phyloP scores from a whole-genome alignment of 2,888 invertebrate species.

The Ochropleura leucogaster region DNA sequence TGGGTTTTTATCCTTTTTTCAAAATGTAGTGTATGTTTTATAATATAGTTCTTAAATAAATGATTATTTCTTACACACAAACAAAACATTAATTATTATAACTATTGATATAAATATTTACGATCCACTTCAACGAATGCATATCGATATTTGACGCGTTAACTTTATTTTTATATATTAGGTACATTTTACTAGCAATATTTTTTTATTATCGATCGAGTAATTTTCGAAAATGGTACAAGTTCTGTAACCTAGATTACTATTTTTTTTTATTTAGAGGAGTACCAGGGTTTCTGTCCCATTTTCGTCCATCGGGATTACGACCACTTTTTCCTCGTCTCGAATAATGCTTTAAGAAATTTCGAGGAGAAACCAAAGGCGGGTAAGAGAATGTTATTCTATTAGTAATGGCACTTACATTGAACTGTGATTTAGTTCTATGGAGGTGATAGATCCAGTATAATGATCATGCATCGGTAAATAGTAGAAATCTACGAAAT shows the following conservation, averaged over 20 bases:
- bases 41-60: background rate
- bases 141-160: too few relatives aligned
- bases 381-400: background rate
- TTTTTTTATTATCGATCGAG: too few relatives aligned
- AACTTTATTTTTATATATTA: too few relatives aligned
- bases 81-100: too few relatives aligned
- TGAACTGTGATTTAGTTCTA: conserved; percentile 92
- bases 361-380: background rate
- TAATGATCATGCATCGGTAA: conserved; percentile 94
- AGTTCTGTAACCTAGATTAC: background rate
- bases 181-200: too few relatives aligned
- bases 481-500: conserved; percentile 91
- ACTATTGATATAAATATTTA: background rate
- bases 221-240: background rate
- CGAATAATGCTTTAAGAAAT: background rate
- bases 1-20: background rate
- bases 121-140: background rate
- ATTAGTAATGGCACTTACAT: conserved; percentile 74
- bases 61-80: background rate
- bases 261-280: background rate
- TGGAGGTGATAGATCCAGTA: conserved; percentile 92
- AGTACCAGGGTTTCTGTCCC: background rate
- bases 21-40: background rate
- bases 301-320: background rate
- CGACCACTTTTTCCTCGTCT: background rate